These are phyloP conservation scores for Serranus cabrilla DNA, from an alignment of 2,797 vertebrate genomes.

Conservation along the genomic window DNA sequence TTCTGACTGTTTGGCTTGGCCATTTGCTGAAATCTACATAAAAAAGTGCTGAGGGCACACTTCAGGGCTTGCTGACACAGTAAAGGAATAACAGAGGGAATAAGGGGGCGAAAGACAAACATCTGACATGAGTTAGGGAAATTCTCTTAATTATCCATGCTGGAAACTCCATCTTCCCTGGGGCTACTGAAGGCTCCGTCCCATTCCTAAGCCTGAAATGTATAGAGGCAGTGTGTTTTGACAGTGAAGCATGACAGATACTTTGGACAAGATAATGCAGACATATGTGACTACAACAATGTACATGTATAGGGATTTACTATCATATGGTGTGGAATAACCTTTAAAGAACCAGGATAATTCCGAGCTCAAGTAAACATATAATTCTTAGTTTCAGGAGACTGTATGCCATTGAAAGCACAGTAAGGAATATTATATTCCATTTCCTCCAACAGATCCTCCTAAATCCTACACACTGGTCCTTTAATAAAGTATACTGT, in stretches of 20 bases:
- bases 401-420: too few relatives aligned
- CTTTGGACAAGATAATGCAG: constrained; percentile 20
- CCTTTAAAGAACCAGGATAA: too few relatives aligned
- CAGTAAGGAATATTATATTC: too few relatives aligned
- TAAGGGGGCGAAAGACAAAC: constrained; percentile 72
- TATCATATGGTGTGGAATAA: neutral
- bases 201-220: constrained; percentile 16
- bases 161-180: constrained; percentile 72
- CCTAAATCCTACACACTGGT: too few relatives aligned
- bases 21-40: constrained; percentile 65
- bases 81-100: constrained; percentile 66
- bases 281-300: neutral
- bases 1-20: constrained; percentile 74
- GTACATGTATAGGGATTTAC: neutral
- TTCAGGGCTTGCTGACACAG: constrained; percentile 73
- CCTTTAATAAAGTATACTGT: too few relatives aligned
- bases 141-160: constrained; percentile 70
- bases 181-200: constrained; percentile 38
- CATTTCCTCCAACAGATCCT: too few relatives aligned
- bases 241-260: constrained; percentile 37
- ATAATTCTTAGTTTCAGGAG: too few relatives aligned
- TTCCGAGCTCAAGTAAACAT: too few relatives aligned
- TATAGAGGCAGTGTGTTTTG: constrained; percentile 44
- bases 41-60: constrained; percentile 80
- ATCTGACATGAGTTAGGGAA: constrained; percentile 82